Percentiles rank a stretch among this genome's conserved stretches.
phyloP scores from a whole-genome alignment of 2,888 invertebrate genomes.

The Eupithecia subumbrata region DNA sequence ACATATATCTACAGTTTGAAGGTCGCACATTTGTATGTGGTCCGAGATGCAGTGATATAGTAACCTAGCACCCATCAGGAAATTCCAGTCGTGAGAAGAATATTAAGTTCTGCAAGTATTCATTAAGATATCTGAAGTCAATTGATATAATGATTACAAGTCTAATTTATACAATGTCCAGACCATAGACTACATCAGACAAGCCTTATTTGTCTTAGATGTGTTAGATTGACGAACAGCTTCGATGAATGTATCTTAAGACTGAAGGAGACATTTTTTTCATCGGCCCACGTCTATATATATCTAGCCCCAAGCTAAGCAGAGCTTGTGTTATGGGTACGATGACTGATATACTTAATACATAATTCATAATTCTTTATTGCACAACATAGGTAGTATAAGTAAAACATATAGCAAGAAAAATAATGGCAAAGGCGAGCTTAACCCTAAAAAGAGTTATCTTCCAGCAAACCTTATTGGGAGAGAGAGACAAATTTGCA shows the following conservation, averaged over 20 bases:
- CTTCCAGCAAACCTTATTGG: too few relatives aligned
- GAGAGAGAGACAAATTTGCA: too few relatives aligned
- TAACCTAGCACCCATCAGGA: slow-evolving; percentile 54
- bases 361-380: too few relatives aligned
- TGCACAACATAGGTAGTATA: too few relatives aligned
- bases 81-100: slow-evolving; percentile 62
- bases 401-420: too few relatives aligned
- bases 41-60: slow-evolving; percentile 54
- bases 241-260: background rate
- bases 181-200: slow-evolving; percentile 17
- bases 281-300: too few relatives aligned
- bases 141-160: slow-evolving; percentile 21
- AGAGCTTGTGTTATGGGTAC: too few relatives aligned
- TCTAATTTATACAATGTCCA: slow-evolving; percentile 30
- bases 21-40: slow-evolving; percentile 55
- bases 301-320: too few relatives aligned
- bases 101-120: slow-evolving; percentile 47
- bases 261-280: background rate
- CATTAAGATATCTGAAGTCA: slow-evolving; percentile 48
- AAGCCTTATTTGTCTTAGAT: slow-evolving; percentile 19
- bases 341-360: too few relatives aligned
- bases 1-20: slow-evolving; percentile 45
- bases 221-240: slow-evolving; percentile 18
- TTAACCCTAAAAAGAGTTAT: too few relatives aligned
- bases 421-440: too few relatives aligned